A percentile compares a stretch with the other conserved stretches of the same genome.
phyloP scores from a whole-genome alignment of 2,888 invertebrate genomes.

The Halictus quadricinctus region DNA sequence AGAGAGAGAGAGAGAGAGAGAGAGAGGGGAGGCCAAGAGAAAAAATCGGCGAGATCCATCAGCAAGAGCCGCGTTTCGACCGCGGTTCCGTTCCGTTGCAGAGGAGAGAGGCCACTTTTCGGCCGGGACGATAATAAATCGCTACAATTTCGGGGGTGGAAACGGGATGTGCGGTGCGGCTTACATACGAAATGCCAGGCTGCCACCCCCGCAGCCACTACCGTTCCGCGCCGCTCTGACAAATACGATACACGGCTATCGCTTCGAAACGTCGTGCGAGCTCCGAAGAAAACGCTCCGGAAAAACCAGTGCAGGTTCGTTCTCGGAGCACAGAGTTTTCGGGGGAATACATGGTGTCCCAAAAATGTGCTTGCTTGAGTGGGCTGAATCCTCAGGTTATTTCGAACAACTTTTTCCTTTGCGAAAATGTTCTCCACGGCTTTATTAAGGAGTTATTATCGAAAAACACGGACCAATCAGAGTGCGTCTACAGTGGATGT shows the following conservation, averaged over 20 bases:
- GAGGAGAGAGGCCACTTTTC: conserved; percentile 61
- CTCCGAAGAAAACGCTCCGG: conserved; percentile 18
- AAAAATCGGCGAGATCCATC: conserved; percentile 45
- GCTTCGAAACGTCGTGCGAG: conserved; percentile 67
- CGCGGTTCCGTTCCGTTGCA: conserved; percentile 40
- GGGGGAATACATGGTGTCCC: neutral
- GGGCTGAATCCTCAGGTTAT: neutral
- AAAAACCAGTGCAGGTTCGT: conserved; percentile 16
- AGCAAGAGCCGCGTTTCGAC: conserved; percentile 35
- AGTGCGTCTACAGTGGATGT: too few relatives aligned
- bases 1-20: neutral
- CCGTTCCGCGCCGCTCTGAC: conserved; percentile 67
- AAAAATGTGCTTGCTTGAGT: neutral
- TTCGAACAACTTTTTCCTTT: neutral
- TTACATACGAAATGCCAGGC: conserved; percentile 72
- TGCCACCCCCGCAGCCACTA: neutral
- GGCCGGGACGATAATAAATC: conserved; percentile 72
- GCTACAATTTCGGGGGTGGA: conserved; percentile 70
- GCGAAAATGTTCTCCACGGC: neutral
- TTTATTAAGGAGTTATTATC: neutral
- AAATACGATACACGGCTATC: conserved; percentile 77
- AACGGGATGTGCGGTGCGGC: conserved; percentile 65
- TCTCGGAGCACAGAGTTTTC: neutral
- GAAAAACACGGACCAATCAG: neutral
- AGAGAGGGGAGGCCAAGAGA: neutral